Percentiles rank a stretch among this genome's conserved stretches.
These are phyloP conservation scores for Zaprionus taronus DNA, from an alignment of 1,140 invertebrate genomes.

Conservation along the genomic window DNA sequence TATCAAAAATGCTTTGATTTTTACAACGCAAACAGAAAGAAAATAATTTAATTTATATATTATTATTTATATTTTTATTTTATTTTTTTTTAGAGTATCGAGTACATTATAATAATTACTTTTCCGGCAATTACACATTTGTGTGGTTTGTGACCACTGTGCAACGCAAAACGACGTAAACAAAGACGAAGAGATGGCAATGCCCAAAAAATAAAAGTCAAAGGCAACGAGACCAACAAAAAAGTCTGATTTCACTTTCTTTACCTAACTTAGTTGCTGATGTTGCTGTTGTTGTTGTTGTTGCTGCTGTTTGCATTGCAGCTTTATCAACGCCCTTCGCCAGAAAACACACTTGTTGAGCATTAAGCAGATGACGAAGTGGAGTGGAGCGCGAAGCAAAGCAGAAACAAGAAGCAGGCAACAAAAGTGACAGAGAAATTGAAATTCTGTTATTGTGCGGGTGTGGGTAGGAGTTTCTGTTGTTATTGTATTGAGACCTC, in stretches of 20 bases:
- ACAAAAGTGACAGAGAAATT: constrained; percentile 73
- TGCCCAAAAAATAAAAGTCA: constrained; percentile 45
- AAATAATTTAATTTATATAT: too few relatives aligned
- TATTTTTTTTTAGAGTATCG: background rate
- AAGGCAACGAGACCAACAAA: constrained; percentile 37
- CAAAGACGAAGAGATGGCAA: constrained; percentile 19
- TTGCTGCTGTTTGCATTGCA: constrained; percentile 41
- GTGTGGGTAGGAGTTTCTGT: constrained; percentile 31
- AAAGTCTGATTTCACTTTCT: constrained; percentile 45
- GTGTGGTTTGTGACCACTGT: background rate
- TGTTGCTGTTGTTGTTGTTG: constrained; percentile 14
- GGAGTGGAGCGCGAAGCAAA: background rate
- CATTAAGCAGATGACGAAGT: constrained; percentile 20
- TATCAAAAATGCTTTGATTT: too few relatives aligned
- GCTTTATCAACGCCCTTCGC: constrained; percentile 41
- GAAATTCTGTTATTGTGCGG: constrained; percentile 62
- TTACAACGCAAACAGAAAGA: too few relatives aligned
- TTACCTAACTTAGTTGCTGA: constrained; percentile 41
- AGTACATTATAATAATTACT: background rate
- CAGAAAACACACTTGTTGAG: constrained; percentile 48
- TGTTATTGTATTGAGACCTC: constrained; percentile 1
- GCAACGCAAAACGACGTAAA: constrained; percentile 5
- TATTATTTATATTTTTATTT: too few relatives aligned
- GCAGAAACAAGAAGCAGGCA: constrained; percentile 13
- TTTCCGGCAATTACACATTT: constrained; percentile 2